Evolutionary conservation across 2,113 vertebrate genomes (phyloP).

Genomic region (Xiphias gladius): DNA sequence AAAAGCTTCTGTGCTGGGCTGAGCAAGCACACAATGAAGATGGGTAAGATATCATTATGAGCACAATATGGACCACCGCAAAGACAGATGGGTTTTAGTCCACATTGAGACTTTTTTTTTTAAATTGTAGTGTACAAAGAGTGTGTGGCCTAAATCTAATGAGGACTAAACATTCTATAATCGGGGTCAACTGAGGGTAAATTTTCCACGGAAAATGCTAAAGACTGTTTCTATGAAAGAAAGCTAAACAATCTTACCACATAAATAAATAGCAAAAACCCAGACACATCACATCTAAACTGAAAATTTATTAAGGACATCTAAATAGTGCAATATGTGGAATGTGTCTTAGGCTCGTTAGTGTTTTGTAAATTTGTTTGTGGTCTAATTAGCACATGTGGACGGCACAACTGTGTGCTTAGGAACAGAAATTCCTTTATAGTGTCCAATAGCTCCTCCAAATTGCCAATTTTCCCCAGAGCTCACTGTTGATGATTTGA

Average conservation of each 20-base stretch:
- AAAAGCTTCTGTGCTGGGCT: slow-evolving; percentile 39
- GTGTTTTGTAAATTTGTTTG: slow-evolving; percentile 67
- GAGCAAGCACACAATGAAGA: slow-evolving; percentile 55
- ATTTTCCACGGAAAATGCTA: slow-evolving; percentile 42
- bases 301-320: slow-evolving; percentile 40
- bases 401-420: slow-evolving; percentile 21
- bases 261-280: slow-evolving; percentile 47
- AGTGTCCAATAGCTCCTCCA: slow-evolving; percentile 6
- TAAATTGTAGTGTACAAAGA: slow-evolving; percentile 9
- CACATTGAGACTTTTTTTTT: slow-evolving; percentile 51
- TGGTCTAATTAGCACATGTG: slow-evolving; percentile 68
- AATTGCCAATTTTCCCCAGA: slow-evolving; percentile 18
- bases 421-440: slow-evolving; percentile 26
- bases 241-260: slow-evolving; percentile 43
- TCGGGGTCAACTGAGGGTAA: slow-evolving; percentile 39
- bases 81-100: slow-evolving; percentile 46
- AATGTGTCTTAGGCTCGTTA: slow-evolving; percentile 65
- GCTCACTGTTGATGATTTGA: slow-evolving; percentile 10
- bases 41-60: slow-evolving; percentile 61
- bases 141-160: slow-evolving; percentile 41
- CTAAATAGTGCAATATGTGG: slow-evolving; percentile 66
- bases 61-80: slow-evolving; percentile 49
- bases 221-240: slow-evolving; percentile 23
- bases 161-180: slow-evolving; percentile 41
- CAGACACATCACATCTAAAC: not conserved